These are phyloP conservation scores for Ciona savignyi DNA, from an alignment of 23 tunicate species.

Conservation along the genomic window DNA sequence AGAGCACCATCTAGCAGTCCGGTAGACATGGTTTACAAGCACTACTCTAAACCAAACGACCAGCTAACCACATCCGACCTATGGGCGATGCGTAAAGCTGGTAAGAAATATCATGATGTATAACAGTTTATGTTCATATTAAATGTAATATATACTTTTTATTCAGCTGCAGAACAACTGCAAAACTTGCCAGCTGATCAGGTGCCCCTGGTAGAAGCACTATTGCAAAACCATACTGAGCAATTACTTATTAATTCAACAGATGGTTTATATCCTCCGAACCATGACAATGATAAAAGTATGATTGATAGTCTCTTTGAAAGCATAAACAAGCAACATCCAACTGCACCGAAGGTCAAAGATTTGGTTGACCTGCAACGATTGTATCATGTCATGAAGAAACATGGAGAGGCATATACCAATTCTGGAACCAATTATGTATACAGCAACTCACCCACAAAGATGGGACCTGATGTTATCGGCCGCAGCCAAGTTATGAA, in stretches of 20 bases:
- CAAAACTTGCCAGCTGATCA: neutral
- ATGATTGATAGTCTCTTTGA: neutral
- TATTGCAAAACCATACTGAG: neutral
- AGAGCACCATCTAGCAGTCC: conserved; percentile 97
- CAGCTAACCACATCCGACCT: conserved; percentile 8
- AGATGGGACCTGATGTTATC: conserved; percentile 10
- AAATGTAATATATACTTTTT: conserved; percentile 43
- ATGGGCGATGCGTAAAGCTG: conserved; percentile 27
- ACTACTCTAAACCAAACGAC: conserved; percentile 2
- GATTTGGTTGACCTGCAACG: conserved; percentile 70
- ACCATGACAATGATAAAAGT: neutral
- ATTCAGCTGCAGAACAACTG: neutral
- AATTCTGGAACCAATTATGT: conserved; percentile 21
- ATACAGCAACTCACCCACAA: conserved; percentile 27
- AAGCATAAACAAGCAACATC: conserved; percentile 16
- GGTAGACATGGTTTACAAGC: conserved; percentile 56
- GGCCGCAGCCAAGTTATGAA: conserved; percentile 13
- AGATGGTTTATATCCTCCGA: neutral
- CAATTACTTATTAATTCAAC: neutral
- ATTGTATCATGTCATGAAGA: conserved; percentile 59
- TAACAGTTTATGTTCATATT: too few species aligned
- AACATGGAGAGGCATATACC: conserved; percentile 58
- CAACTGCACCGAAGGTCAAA: conserved; percentile 48
- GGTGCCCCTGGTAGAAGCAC: neutral
- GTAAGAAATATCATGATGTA: conserved; percentile 28